Conservation (phyloP, 2,888 invertebrate genomes). For the Ophion costatus region DNA sequence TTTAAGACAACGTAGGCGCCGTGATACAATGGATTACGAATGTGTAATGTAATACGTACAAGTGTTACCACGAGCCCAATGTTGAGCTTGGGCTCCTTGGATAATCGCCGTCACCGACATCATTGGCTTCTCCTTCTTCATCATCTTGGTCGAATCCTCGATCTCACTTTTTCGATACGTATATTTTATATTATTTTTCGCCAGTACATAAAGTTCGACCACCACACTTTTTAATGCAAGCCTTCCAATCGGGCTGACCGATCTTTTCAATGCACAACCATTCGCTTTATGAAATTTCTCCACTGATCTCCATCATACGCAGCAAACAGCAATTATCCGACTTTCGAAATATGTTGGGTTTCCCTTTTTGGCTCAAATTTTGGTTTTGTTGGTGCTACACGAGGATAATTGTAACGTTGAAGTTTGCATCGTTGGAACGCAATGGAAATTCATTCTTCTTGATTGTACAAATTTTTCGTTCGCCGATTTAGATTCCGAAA, state of each 20-base stretch:
- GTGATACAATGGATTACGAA: not conserved
- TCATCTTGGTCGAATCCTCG: slow-evolving; percentile 84
- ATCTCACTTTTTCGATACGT: not conserved
- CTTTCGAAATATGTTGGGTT: slow-evolving; percentile 1
- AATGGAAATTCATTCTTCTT: too few relatives aligned
- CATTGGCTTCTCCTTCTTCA: slow-evolving; percentile 94
- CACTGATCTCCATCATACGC: not conserved
- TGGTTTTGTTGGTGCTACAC: slow-evolving; percentile 56
- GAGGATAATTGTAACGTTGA: too few relatives aligned
- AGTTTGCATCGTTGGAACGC: too few relatives aligned
- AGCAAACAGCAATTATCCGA: not conserved
- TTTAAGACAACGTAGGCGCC: not conserved
- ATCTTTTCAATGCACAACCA: not conserved
- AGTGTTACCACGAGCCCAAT: slow-evolving; percentile 87
- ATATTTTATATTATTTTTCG: not conserved
- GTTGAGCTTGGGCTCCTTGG: slow-evolving; percentile 87
- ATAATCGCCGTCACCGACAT: slow-evolving; percentile 94
- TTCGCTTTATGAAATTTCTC: slow-evolving; percentile 6
- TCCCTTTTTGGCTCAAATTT: slow-evolving; percentile 57
- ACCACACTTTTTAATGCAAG: slow-evolving; percentile 28
- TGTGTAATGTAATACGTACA: slow-evolving; percentile 78
- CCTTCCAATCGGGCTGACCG: slow-evolving; percentile 9
- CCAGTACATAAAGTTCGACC: slow-evolving; percentile 2
- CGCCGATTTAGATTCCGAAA: too few relatives aligned
- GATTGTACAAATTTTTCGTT: too few relatives aligned